Evolutionary conservation across 1,140 invertebrate species (phyloP).

Genomic region (Trigoniulus corallinus): DNA sequence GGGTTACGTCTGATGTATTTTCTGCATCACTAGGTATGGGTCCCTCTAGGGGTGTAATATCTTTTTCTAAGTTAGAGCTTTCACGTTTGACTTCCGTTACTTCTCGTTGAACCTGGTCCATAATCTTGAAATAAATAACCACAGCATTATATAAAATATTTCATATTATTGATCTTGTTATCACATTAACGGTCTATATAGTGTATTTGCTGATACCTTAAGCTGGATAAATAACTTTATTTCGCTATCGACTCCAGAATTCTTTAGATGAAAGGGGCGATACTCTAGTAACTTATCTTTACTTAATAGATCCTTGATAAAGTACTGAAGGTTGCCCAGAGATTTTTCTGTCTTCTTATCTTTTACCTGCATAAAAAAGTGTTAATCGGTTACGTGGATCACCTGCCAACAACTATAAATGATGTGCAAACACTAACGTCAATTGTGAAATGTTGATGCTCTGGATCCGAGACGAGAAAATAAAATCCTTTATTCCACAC

Average conservation of each 20-base stretch:
- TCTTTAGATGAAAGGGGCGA: neutral
- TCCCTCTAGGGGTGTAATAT: neutral
- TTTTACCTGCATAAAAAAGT: neutral
- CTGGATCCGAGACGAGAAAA: neutral
- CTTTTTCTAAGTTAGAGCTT: neutral
- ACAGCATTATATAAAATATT: neutral
- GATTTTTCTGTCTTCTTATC: neutral
- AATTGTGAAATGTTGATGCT: neutral
- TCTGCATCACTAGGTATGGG: too few relatives aligned
- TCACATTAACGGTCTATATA: too few relatives aligned
- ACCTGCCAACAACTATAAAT: neutral
- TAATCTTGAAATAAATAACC: neutral
- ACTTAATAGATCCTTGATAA: neutral
- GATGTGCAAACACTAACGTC: neutral
- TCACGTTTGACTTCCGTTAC: neutral
- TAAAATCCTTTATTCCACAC: neutral
- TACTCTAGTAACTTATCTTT: neutral
- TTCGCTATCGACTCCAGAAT: neutral
- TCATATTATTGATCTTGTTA: too few relatives aligned
- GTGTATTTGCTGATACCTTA: neutral
- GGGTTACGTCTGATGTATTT: too few relatives aligned
- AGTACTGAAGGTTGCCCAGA: neutral
- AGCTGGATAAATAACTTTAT: neutral
- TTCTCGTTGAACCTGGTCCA: neutral
- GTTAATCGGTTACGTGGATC: neutral